Evolutionary conservation across 2,888 invertebrate genomes (phyloP).

Genomic region (Ectemnius lituratus): DNA sequence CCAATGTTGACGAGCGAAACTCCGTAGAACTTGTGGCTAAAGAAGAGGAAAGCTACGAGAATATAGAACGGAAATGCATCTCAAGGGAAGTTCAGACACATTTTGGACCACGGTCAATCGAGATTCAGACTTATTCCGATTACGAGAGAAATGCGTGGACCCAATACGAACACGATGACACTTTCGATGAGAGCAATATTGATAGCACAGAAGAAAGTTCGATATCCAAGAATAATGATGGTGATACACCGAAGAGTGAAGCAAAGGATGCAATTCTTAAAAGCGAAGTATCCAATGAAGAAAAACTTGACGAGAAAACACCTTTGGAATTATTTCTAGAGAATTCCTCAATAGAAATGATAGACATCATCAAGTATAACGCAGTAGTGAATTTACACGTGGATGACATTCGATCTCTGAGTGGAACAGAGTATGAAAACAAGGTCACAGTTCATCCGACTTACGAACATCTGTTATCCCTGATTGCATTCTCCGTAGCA

Average conservation of each 20-base stretch:
- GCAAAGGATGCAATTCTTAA: constrained; percentile 8
- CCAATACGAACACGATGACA: constrained; percentile 67
- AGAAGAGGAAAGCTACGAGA: constrained; percentile 78
- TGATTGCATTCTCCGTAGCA: constrained; percentile 64
- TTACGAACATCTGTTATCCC: constrained; percentile 64
- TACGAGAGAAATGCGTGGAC: constrained; percentile 73
- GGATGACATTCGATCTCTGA: constrained; percentile 65
- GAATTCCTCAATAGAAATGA: constrained; percentile 49
- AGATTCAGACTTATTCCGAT: constrained; percentile 72
- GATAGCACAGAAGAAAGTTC: constrained; percentile 22
- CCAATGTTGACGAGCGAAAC: constrained; percentile 82
- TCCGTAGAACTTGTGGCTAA: constrained; percentile 83
- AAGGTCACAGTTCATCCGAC: background rate
- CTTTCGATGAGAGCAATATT: constrained; percentile 1
- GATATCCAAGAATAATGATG: constrained; percentile 28
- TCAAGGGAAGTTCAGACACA: constrained; percentile 81
- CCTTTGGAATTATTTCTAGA: constrained; percentile 54
- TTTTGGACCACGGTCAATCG: constrained; percentile 74
- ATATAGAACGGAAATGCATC: constrained; percentile 80
- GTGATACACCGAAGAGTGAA: constrained; percentile 37
- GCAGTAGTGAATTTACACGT: constrained; percentile 67
- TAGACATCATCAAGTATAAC: constrained; percentile 66
- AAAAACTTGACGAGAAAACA: constrained; percentile 22
- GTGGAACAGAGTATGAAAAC: background rate
- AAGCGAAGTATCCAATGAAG: constrained; percentile 3